These are phyloP conservation scores for Leptinotarsa haldemani DNA, from an alignment of 2,888 invertebrate genomes.

Conservation along the genomic window DNA sequence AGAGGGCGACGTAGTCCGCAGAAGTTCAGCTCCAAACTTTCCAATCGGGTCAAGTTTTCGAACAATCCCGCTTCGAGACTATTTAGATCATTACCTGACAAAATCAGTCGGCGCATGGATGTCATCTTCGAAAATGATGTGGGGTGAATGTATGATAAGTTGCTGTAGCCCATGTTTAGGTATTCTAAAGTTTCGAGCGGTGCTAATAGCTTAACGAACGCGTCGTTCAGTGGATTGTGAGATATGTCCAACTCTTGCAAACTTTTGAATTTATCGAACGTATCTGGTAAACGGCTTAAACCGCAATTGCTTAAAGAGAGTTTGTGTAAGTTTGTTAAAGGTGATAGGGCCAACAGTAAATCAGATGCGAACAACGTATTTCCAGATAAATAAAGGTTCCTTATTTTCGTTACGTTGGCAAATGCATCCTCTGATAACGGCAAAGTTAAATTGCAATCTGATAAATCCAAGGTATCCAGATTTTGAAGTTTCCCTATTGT, in stretches of 20 bases:
- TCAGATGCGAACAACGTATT: slow-evolving; percentile 78
- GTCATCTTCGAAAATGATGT: slow-evolving; percentile 78
- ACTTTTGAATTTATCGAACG: slow-evolving; percentile 75
- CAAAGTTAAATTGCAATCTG: slow-evolving; percentile 75
- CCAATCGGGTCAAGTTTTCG: slow-evolving; percentile 74
- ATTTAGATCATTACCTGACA: slow-evolving; percentile 77
- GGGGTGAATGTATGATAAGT: slow-evolving; percentile 74
- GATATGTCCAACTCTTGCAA: slow-evolving; percentile 78
- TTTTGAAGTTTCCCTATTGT: slow-evolving; percentile 75
- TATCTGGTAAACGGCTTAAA: slow-evolving; percentile 73
- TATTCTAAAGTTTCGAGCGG: slow-evolving; percentile 76
- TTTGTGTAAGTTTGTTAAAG: slow-evolving; percentile 74
- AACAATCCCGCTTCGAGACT: slow-evolving; percentile 76
- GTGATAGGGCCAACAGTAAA: slow-evolving; percentile 74
- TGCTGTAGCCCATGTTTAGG: slow-evolving; percentile 80
- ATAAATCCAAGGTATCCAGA: slow-evolving; percentile 75
- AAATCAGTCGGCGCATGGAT: slow-evolving; percentile 73
- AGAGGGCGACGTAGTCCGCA: slow-evolving; percentile 75
- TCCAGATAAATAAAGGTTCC: slow-evolving; percentile 74
- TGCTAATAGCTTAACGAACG: slow-evolving; percentile 74
- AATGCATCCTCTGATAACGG: slow-evolving; percentile 78
- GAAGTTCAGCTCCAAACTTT: slow-evolving; percentile 76
- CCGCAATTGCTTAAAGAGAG: slow-evolving; percentile 77
- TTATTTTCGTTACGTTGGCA: slow-evolving; percentile 74
- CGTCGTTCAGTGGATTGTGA: slow-evolving; percentile 76